Evolutionary conservation across 2,113 vertebrate genomes (phyloP), one percentile per base, ranked within the genome.

Genomic region (Gila orcuttii): DNA sequence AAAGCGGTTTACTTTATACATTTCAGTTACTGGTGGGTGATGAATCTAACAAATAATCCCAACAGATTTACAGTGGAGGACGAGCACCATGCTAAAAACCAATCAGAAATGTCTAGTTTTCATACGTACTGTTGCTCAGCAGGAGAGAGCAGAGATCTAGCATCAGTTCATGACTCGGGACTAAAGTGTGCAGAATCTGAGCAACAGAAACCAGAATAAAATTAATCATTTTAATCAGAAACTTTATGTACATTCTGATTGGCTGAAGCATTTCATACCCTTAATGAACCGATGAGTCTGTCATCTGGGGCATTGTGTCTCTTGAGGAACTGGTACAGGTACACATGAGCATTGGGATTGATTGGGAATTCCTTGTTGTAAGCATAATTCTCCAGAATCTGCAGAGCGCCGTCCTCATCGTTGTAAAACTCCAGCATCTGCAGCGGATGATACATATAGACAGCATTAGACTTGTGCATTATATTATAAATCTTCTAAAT

Each of bases 151-250:
- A 94, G 87, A 96, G 97, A 85, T 98, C 96, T 91, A 97, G 91
- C 97, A 98, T 98, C 85, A 99, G 88, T 82, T 96, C 95, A 86
- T 99, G 98, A 89, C 96, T 98, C 23, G 98, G 96, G 78, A 96
- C 96, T 85, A 95, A 91, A 2, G 88, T 59, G 69, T 94, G 92
- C 85, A 99, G 95, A 36, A 92, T 90, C 98, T 99, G 89, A 33
- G 31, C 3, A 1, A 79, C 19, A 79, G 5, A 79, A 39, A 23
- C 31, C 25, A 31, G 4, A 36, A n/a, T 5, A 59, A 4, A 1
- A 10, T 3, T 1, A 28, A 2, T 9, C 25, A 23, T 28, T 74
- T 25, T 0, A 78, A 78, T 57, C 19, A 78, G 28, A 12, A 36
- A 6, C 55, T 81, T 6, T 0, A 31, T 10, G 50, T 10, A 10